Base-by-base conservation (phyloP, 2,888 invertebrate species). In the Dendrolimus pini region DNA sequence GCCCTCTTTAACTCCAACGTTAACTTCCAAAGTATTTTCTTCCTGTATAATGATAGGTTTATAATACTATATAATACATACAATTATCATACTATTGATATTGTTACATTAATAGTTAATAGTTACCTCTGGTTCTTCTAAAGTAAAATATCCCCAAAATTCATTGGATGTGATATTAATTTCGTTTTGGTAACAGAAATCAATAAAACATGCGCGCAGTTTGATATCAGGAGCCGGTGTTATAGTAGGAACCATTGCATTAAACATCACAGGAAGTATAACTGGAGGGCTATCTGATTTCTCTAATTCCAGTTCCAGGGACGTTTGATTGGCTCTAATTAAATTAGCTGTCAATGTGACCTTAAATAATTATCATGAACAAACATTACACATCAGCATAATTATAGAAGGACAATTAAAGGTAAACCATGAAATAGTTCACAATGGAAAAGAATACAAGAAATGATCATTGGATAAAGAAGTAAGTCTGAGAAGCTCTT, bases 121-220 rank as follows among this genome's bases (percentile, higher is more conserved):
- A 30, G 30, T 54, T 63, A 68, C 66, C 60, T 63, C 60, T 8
- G 64, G 59, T 30, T 77, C 69, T 54, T 69, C 71, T 55, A 77
- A 57, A 53, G 70, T 77, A 53, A 76, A 79, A 61, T 75, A 76
- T 59, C 75, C 93, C 62, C 85, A 82, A 62, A 91, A 81, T 42
- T 89, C 83, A 41, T 82, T 78, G 60, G 93, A 92, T 8, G 74
- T 74, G 10, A 94, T 67, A 9, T 66, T 69, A 52, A 94, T 78
- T n/a, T 85, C 83, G 55, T 89, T 72, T 13, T 79, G 75, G 62
- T 93, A 94, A 0, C 88, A 77, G 62, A 82, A 92, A 65, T 93
- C 92, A 14, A 94, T 67, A 68, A 93, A 94, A 67, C 93, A 93
- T 57, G 92, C 93, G 62, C 90, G 80, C 54, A 93, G 74, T 14